A percentile compares a stretch with the other conserved stretches of the same genome.
phyloP scores from a whole-genome alignment of 2,113 vertebrate genomes.

The Chloropsis cyanopogon region DNA sequence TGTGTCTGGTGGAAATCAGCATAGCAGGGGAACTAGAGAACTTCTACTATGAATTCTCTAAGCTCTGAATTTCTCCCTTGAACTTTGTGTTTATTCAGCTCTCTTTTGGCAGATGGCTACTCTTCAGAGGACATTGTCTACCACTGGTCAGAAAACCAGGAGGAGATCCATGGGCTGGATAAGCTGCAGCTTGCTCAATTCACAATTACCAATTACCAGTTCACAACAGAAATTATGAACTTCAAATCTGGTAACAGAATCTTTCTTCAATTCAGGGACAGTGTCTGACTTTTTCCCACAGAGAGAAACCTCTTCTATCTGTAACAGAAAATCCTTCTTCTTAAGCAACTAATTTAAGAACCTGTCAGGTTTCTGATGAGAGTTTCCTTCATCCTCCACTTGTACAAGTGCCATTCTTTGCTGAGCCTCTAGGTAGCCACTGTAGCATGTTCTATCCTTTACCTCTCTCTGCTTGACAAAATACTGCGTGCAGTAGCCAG shows the following conservation, averaged over 20 bases:
- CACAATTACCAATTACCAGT: slow-evolving; percentile 92
- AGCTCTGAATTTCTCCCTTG: not conserved
- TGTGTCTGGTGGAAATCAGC: not conserved
- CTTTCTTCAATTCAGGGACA: not conserved
- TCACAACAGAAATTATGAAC: slow-evolving; percentile 91
- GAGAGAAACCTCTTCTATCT: not conserved
- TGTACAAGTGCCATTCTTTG: not conserved
- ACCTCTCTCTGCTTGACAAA: not conserved
- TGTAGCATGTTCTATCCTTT: not conserved
- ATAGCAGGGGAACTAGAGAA: not conserved
- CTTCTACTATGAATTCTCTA: not conserved
- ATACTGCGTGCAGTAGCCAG: not conserved
- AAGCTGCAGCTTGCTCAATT: slow-evolving; percentile 95
- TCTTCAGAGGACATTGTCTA: slow-evolving; percentile 96
- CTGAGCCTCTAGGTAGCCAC: not conserved
- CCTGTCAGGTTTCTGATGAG: not conserved
- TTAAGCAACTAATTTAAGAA: not conserved
- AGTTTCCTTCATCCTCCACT: not conserved
- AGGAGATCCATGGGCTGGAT: slow-evolving; percentile 91
- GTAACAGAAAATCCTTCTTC: not conserved
- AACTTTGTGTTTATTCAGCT: not conserved
- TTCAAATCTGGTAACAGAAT: slow-evolving; percentile 89
- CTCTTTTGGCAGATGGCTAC: slow-evolving; percentile 85
- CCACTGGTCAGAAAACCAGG: slow-evolving; percentile 96
- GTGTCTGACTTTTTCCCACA: not conserved